A percentile compares a stretch with the other conserved stretches of the same genome.
phyloP scores from a whole-genome alignment of 2,113 vertebrate species.

The Centropus bengalensis region DNA sequence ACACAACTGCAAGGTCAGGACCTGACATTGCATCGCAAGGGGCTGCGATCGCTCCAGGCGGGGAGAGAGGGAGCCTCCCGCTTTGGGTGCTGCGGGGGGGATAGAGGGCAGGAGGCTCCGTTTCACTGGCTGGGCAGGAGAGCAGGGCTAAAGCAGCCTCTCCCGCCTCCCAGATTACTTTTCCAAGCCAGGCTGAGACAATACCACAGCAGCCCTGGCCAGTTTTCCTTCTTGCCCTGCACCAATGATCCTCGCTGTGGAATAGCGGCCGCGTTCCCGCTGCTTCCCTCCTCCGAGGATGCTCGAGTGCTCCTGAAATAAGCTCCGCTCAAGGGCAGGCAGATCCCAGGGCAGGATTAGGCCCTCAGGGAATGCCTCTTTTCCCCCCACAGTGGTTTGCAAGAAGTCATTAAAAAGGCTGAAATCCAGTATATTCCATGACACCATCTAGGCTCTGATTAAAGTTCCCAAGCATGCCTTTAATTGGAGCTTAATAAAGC shows the following conservation, averaged over 20 bases:
- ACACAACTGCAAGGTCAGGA: rapidly evolving
- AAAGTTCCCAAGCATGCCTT: conserved; percentile 54
- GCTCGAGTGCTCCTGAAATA: neutral
- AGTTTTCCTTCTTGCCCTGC: neutral
- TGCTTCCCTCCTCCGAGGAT: neutral
- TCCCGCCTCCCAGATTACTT: neutral
- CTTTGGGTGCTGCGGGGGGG: neutral
- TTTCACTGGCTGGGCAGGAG: rapidly evolving
- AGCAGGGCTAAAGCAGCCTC: neutral
- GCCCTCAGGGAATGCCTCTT: neutral
- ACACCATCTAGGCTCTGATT: neutral
- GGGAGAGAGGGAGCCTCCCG: neutral
- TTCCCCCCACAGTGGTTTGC: neutral
- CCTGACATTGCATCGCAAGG: rapidly evolving
- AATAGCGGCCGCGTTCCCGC: rapidly evolving
- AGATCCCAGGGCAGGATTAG: neutral
- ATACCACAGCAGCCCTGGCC: rapidly evolving
- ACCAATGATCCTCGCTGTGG: rapidly evolving
- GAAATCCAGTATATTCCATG: conserved; percentile 53
- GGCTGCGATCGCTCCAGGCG: rapidly evolving
- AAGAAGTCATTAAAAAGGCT: neutral
- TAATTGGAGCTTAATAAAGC: conserved; percentile 70
- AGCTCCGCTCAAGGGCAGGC: neutral
- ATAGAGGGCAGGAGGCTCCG: neutral
- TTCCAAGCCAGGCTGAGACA: rapidly evolving